phyloP scores from a whole-genome alignment of 2,113 vertebrate genomes.

The Emydocephalus ijimae region DNA sequence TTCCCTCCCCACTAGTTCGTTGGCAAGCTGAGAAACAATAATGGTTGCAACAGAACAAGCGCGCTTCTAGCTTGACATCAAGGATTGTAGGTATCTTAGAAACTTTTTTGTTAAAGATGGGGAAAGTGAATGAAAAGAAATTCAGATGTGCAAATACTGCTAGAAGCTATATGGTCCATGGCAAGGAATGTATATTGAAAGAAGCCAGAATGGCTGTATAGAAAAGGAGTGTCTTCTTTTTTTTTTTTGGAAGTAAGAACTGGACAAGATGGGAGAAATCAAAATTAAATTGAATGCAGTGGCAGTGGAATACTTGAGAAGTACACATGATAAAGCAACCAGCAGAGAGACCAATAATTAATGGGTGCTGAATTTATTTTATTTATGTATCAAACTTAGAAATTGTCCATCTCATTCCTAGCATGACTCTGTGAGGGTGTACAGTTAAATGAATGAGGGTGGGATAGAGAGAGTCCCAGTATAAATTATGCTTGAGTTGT shows the following conservation, averaged over 20 bases:
- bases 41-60: too few species aligned
- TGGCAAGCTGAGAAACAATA: too few species aligned
- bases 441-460: neutral
- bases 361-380: neutral
- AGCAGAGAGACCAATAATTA: neutral
- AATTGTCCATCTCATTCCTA: neutral
- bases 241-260: neutral
- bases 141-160: neutral
- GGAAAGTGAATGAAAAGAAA: neutral
- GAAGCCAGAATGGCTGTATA: neutral
- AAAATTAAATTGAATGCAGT: neutral
- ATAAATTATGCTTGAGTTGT: neutral
- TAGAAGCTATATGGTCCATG: neutral
- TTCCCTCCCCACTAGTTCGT: too few species aligned
- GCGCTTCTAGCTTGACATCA: neutral
- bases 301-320: neutral
- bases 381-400: neutral
- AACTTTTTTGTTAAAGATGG: neutral
- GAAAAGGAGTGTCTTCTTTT: neutral
- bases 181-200: neutral
- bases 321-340: neutral
- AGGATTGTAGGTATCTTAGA: neutral
- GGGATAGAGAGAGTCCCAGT: neutral
- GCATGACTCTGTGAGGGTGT: neutral
- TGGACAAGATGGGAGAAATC: neutral